Conservation (phyloP, 2,888 invertebrate genomes). For the Seira ritae region DNA sequence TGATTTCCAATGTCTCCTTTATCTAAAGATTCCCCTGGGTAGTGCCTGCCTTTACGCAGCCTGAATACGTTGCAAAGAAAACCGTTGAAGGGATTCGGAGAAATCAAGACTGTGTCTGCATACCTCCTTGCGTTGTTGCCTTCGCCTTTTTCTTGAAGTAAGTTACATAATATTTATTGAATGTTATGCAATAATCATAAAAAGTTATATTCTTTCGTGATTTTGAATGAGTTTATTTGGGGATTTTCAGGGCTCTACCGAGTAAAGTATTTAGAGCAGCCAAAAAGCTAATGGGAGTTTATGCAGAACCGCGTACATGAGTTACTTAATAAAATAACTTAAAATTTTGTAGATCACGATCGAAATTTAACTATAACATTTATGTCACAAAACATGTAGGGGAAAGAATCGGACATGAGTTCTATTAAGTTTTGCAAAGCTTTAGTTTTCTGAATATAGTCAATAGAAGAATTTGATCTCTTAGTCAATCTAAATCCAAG, state of each 20-base stretch:
- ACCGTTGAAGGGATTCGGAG: constrained; percentile 81
- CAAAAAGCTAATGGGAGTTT: constrained; percentile 40
- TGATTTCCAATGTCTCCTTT: background rate
- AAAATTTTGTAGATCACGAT: too few relatives aligned
- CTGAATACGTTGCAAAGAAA: constrained; percentile 79
- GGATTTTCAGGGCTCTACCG: constrained; percentile 38
- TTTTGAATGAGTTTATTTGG: too few relatives aligned
- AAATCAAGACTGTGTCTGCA: constrained; percentile 81
- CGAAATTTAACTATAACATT: too few relatives aligned
- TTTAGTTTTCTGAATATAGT: too few relatives aligned
- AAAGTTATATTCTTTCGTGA: too few relatives aligned
- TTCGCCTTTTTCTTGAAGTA: constrained; percentile 48
- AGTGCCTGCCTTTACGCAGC: constrained; percentile 78
- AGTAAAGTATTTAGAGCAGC: constrained; percentile 30
- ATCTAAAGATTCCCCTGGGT: constrained; percentile 57
- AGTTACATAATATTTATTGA: background rate
- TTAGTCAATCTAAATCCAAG: too few relatives aligned
- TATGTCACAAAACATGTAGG: too few relatives aligned
- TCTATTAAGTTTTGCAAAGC: too few relatives aligned
- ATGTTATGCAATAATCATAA: too few relatives aligned
- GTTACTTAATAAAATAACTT: background rate
- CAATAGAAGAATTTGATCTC: too few relatives aligned
- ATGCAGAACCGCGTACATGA: constrained; percentile 47
- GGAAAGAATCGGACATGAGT: too few relatives aligned
- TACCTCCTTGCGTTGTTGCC: constrained; percentile 79